Evolutionary conservation across 2,113 vertebrate species (phyloP).

Genomic region (Archocentrus centrarchus): DNA sequence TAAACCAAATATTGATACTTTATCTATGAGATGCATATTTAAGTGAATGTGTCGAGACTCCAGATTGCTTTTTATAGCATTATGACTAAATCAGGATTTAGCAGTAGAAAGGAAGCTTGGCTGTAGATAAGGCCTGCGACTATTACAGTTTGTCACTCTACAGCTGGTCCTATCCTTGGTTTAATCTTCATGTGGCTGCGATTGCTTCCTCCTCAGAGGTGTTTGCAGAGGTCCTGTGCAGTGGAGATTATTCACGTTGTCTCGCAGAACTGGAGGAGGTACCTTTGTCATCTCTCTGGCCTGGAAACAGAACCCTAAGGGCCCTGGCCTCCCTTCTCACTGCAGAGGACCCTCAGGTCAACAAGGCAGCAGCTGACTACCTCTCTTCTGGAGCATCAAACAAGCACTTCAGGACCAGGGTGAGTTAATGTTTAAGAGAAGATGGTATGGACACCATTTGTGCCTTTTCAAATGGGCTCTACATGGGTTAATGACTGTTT

Average conservation of each 20-base stretch:
- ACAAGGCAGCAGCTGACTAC: constrained; percentile 83
- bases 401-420: constrained; percentile 89
- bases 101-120: background rate
- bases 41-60: too few species aligned
- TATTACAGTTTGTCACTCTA: background rate
- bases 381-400: constrained; percentile 84
- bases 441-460: background rate
- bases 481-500: constrained; percentile 53
- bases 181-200: background rate
- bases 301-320: constrained; percentile 83
- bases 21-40: background rate
- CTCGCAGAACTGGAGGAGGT: constrained; percentile 82
- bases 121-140: background rate
- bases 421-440: constrained; percentile 61
- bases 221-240: constrained; percentile 83
- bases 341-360: constrained; percentile 82
- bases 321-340: constrained; percentile 88
- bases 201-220: constrained; percentile 73
- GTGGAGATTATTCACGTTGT: constrained; percentile 78
- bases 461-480: constrained; percentile 31
- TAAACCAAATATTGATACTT: background rate
- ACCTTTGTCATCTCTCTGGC: constrained; percentile 80
- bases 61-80: too few species aligned
- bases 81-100: background rate
- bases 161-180: background rate